Conservation (phyloP, 2,113 vertebrate genomes). For the Ptilonorhynchus violaceus region DNA sequence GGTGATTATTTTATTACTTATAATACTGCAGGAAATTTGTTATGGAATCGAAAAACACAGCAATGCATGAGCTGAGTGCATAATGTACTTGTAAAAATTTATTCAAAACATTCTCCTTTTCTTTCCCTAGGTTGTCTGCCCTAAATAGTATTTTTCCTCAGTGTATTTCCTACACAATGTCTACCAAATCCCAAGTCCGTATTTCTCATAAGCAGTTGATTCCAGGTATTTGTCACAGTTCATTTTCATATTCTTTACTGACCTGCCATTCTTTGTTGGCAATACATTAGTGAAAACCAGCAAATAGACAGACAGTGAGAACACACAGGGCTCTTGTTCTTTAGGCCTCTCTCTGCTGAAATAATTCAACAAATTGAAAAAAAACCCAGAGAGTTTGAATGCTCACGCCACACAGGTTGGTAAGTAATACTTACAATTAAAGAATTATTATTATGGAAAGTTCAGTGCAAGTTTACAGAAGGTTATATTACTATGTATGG, state of each 20-base stretch:
- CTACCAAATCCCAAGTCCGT: background rate
- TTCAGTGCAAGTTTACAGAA: background rate
- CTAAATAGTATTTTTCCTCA: background rate
- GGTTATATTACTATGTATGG: background rate
- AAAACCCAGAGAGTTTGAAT: background rate
- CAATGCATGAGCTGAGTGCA: background rate
- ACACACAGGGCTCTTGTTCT: background rate
- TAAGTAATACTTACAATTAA: background rate
- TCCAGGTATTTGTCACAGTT: background rate
- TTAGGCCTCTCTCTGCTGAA: background rate
- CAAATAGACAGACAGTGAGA: background rate
- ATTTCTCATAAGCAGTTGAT: background rate
- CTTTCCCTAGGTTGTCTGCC: background rate
- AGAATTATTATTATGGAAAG: background rate
- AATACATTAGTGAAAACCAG: background rate
- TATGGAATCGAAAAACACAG: background rate
- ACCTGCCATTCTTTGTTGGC: background rate
- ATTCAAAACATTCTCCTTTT: background rate
- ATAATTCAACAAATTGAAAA: background rate
- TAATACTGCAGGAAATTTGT: background rate
- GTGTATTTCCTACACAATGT: background rate
- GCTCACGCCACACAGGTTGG: background rate
- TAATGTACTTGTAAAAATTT: fast-evolving
- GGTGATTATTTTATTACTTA: background rate
- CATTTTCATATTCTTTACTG: background rate